Base-by-base conservation (phyloP, 2,797 vertebrate species). In the Enteromius radiatus region DNA sequence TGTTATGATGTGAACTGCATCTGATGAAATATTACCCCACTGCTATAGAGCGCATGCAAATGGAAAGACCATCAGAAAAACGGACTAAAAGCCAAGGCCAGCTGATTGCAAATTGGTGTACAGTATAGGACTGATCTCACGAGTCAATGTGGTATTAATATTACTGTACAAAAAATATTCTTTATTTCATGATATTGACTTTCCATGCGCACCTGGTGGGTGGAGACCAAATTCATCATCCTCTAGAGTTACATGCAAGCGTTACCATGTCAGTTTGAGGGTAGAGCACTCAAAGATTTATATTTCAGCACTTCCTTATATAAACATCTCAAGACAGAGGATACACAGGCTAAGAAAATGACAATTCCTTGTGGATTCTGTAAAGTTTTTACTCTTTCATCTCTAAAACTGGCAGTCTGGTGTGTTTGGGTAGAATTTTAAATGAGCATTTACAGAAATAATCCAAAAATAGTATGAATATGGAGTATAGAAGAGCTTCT, bases 11-110 rank as follows among this genome's bases (percentile, higher is more conserved):
- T 74, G 61, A 76, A 87, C 47, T 67, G 36, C 12, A 80, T 63
- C 45, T 78, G 63, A 78, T 81, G 54, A 77, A 78, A 85, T 47
- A 76, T 83, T 56, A 78, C 38, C 33, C 14, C 12, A 56, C 59
- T 59, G 59, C 41, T 23, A 33, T 12, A 56, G 31, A 87, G 73
- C 33, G 0, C 12, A 36, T 64, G 56, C 14, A 63, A 38, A 64
- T 47, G n/a, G 10, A 1, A 56, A 49, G 26, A 59, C 26, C 67
- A 61, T n/a, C 6, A 59, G 26, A 26, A 10, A 71, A 71, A 52
- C 5, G 1, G 47, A 31, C 52, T 28, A 77, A 64, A 49, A 31
- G 21, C 19, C 43, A 26, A 70, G 7, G 21, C 33, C 52, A 75
- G 31, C 54, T 43, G 38, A n/a, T 70, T 70, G 19, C 41, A 80